Percentiles rank a stretch among this genome's conserved stretches.
Conservation (phyloP, 2,888 invertebrate species). For the Ennomos fuscantarius region DNA sequence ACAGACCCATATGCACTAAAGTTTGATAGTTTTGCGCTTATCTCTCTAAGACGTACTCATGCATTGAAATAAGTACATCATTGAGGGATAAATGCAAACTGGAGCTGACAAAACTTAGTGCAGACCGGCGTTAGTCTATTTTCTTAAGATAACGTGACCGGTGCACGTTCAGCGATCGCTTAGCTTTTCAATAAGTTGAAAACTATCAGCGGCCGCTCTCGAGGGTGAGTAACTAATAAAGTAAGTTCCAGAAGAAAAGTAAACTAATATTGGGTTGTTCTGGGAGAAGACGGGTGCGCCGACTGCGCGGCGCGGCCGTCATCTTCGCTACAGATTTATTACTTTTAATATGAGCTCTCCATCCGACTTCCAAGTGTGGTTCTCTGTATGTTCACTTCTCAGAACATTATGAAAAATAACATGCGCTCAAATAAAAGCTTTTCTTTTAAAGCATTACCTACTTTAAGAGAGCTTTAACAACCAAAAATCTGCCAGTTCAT, state of each 20-base stretch:
- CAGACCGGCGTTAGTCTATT: no score
- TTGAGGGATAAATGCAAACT: no score
- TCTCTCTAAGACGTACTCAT: no score
- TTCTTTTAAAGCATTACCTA: conserved; percentile 13
- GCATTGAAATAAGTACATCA: no score
- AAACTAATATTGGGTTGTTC: conserved; percentile 84
- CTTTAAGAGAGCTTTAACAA: conserved; percentile 31
- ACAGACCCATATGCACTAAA: no score
- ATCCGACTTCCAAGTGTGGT: conserved; percentile 59
- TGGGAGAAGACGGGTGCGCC: conserved; percentile 56
- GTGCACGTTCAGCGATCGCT: conserved; percentile 48
- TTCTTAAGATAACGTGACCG: conserved; percentile 17
- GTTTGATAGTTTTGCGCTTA: no score
- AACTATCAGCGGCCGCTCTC: conserved; percentile 75
- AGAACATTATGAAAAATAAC: conserved; percentile 30
- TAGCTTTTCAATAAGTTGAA: conserved; percentile 77
- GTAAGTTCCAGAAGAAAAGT: conserved; percentile 84
- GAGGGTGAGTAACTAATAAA: conserved; percentile 81
- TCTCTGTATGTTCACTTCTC: conserved; percentile 52
- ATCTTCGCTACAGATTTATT: conserved; percentile 76
- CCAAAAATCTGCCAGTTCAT: conserved; percentile 32
- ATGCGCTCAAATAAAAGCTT: conserved; percentile 3
- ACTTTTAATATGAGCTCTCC: conserved; percentile 75
- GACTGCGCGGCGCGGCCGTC: conserved; percentile 48
- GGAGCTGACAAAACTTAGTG: no score